Base-by-base conservation (phyloP, 2,888 invertebrate genomes). In the Aricia artaxerxes region DNA sequence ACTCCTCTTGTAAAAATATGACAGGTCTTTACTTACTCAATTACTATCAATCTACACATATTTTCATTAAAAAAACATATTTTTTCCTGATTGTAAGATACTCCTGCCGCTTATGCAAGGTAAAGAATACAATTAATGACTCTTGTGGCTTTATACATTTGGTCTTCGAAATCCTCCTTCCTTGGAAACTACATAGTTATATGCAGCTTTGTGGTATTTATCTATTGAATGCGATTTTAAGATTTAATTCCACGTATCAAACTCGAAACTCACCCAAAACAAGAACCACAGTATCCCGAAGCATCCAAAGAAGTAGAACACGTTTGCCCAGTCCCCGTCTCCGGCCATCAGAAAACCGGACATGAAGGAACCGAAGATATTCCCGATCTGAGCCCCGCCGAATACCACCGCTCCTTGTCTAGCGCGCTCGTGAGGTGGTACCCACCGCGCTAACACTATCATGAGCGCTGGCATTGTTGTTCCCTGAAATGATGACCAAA, bases 381-480 rank as follows among this genome's bases (percentile, higher is more conserved):
- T 95, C 49, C 95, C 95, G 1, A 95, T 94, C 82, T 95, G 95
- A 1, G 95, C 95, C 1, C 96, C 96, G 31, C 96, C 95, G 82
- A 96, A 96, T 3, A 96, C 95, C 35, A 96, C 85, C 0, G 96
- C 95, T 0, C 96, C 95, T 84, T 96, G 92, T 38, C 94, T 88
- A 4, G 95, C 95, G n/a, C 96, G 88, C 84, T 96, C 96, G 57
- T 92, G 90, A 0, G 95, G 95, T 0, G 96, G 96, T 0, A 95
- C 95, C 96, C 96, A 96, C 72, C 95, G 91, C 0, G 96, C 95
- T 57, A 96, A 87, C 4, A 96, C 91, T 69, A 95, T 95, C 90
- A 96, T 96, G 85, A 97, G 92, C 0, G 96, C 96, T 79, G 95
- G 96, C 92, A 97, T 97, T 1, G 97, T 97, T 2, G 97, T 97